phyloP scores from a whole-genome alignment of 1,140 invertebrate species.

The Zophobas atratus region DNA sequence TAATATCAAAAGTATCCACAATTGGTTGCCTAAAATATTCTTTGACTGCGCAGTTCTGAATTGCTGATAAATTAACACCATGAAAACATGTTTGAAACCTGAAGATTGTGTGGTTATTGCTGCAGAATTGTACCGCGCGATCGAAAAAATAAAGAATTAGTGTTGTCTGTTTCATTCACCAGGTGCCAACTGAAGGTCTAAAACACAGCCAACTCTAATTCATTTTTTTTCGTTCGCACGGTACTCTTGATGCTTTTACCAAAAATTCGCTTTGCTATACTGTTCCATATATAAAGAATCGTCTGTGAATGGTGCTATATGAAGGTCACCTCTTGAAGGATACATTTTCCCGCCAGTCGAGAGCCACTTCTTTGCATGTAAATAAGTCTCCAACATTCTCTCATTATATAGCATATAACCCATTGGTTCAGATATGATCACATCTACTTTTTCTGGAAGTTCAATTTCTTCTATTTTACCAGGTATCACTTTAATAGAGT shows the following conservation, averaged over 20 bases:
- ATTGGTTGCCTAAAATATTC: constrained; percentile 99
- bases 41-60: constrained; percentile 93
- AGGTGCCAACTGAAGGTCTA: too few species aligned
- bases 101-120: too few species aligned
- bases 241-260: constrained; percentile 72
- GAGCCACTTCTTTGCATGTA: constrained; percentile 99
- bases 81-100: constrained; percentile 97
- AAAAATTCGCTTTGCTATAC: constrained; percentile 98
- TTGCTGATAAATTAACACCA: constrained; percentile 94
- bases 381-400: constrained; percentile 98
- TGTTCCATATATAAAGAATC: constrained; percentile 99
- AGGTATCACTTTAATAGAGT: constrained; percentile 92
- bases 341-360: constrained; percentile 96
- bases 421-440: constrained; percentile 99
- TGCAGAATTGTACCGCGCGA: too few species aligned
- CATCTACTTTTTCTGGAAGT: constrained; percentile 94
- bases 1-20: constrained; percentile 98
- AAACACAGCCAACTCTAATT: too few species aligned
- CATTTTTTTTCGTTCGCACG: too few species aligned
- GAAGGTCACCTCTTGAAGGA: constrained; percentile 95
- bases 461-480: constrained; percentile 99
- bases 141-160: too few species aligned
- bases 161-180: too few species aligned
- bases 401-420: constrained; percentile 99
- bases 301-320: constrained; percentile 99